phyloP scores from a whole-genome alignment of 30 jellyfish, hydroid and myxozoan species.

The Calvadosia cruxmelitensis region DNA sequence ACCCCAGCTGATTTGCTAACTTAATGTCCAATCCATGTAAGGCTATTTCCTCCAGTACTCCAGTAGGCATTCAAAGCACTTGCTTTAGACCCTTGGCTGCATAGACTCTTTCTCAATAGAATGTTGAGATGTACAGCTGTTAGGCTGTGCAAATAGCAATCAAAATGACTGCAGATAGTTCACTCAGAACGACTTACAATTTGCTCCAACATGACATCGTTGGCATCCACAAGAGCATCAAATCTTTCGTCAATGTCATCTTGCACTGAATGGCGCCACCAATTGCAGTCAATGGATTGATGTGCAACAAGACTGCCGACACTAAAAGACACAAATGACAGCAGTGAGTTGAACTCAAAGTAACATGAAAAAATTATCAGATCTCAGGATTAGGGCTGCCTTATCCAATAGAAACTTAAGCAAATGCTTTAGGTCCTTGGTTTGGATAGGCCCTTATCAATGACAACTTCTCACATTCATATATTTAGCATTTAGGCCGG shows the following conservation, averaged over 20 bases:
- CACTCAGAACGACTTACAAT: conserved; percentile 28
- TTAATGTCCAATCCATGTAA: too few relatives aligned
- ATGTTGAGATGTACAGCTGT: neutral
- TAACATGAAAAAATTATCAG: neutral
- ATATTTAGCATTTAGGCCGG: too few relatives aligned
- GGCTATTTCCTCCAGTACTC: too few relatives aligned
- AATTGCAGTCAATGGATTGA: conserved; percentile 59
- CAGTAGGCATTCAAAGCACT: too few relatives aligned
- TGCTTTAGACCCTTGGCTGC: too few relatives aligned
- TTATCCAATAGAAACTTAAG: too few relatives aligned
- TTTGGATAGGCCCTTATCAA: too few relatives aligned
- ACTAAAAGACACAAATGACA: conserved; percentile 9
- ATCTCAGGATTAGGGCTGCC: too few relatives aligned
- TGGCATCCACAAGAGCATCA: conserved; percentile 81
- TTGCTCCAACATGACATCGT: conserved; percentile 66
- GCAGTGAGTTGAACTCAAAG: neutral
- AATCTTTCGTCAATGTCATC: conserved; percentile 58
- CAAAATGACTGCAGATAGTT: neutral
- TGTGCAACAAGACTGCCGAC: conserved; percentile 58
- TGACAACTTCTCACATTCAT: too few relatives aligned
- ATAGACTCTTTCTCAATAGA: neutral
- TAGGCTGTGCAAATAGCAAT: neutral
- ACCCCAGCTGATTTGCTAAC: too few relatives aligned
- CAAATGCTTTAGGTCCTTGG: too few relatives aligned
- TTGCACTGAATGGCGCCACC: conserved; percentile 38